Evolutionary conservation across 1,140 invertebrate genomes (phyloP), one percentile per base, ranked within the genome.

Genomic region (Apis florea): DNA sequence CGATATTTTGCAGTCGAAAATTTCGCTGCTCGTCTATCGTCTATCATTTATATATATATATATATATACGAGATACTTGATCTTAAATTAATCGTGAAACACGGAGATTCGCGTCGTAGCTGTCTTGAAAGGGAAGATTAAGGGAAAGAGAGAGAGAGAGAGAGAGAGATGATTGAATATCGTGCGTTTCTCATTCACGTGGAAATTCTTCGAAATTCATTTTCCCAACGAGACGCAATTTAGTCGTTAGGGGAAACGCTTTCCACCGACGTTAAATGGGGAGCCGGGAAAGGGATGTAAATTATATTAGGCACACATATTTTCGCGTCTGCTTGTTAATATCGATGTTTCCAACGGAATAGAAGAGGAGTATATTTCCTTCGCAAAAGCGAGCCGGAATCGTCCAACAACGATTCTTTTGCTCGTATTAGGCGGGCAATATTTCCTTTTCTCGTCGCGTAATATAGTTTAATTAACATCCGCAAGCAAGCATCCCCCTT

Each of bases 391-490:
- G 11, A 9, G 4, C 24, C 11, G 5, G 0, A 31, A 40, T 5
- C 12, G 11, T 56, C 10, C 63, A 12, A 58, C 47, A 12, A 58
- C 47, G 51, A 68, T 67, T 49, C 40, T 6, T 58, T 5, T 47
- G 5, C 51, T 2, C 47, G n/a, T 19, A 58, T 19, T 67, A 31
- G 67, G 31, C 13, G 13, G 5, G 56, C 67, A 24, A 70, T 79
- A 63, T 79, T 51, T 26, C 40, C 54, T 63, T 26, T 49, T 40
- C 58, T 40, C 13, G 19, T 15, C 40, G 59, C 15, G 61, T 72
- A 72, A 40, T 79, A 70, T 69, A 63, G 78, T 84, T 83, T 51
- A 85, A 82, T 85, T 69, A 75, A 75, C 78, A 79, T 75, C 84
- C 11, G 12, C 24, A 21, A 51, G 70, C 51, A 63, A 40, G 31